phyloP scores from a whole-genome alignment of 2,888 invertebrate genomes.

The Cordilura impudica region DNA sequence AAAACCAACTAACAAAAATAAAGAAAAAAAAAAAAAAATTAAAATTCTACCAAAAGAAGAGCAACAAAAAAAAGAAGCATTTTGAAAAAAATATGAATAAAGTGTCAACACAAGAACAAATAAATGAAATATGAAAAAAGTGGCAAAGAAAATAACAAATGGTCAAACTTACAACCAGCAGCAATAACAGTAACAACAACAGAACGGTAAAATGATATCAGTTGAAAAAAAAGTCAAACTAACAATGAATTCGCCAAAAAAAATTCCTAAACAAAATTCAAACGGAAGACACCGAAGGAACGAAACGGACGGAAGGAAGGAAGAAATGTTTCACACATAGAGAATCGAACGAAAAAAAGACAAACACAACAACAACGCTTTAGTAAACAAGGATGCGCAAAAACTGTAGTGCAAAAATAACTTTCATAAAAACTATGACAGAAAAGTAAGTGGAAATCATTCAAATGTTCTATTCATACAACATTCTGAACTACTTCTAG shows the following conservation, averaged over 20 bases:
- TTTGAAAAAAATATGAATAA: constrained; percentile 45
- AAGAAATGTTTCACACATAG: constrained; percentile 66
- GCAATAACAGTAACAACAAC: background rate
- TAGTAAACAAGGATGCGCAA: constrained; percentile 50
- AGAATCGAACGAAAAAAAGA: constrained; percentile 13
- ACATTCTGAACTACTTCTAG: too few species aligned
- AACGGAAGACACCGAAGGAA: constrained; percentile 50
- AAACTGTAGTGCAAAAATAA: constrained; percentile 4
- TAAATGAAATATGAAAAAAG: constrained; percentile 22
- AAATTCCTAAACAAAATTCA: constrained; percentile 10
- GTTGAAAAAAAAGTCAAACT: constrained; percentile 13
- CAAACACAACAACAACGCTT: constrained; percentile 13
- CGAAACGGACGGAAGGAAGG: constrained; percentile 64
- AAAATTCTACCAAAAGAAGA: background rate
- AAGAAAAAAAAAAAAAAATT: constrained; percentile 18
- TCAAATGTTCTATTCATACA: too few species aligned
- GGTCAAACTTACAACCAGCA: background rate
- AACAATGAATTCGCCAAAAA: constrained; percentile 36
- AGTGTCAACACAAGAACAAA: constrained; percentile 52
- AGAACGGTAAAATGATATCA: constrained; percentile 26
- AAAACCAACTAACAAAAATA: constrained; percentile 1
- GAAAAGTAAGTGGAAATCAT: background rate
- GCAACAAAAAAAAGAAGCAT: constrained; percentile 14
- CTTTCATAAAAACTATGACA: background rate
- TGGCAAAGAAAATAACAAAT: background rate